Conservation (phyloP, 2,888 invertebrate genomes). For the Epinotia bilunana region DNA sequence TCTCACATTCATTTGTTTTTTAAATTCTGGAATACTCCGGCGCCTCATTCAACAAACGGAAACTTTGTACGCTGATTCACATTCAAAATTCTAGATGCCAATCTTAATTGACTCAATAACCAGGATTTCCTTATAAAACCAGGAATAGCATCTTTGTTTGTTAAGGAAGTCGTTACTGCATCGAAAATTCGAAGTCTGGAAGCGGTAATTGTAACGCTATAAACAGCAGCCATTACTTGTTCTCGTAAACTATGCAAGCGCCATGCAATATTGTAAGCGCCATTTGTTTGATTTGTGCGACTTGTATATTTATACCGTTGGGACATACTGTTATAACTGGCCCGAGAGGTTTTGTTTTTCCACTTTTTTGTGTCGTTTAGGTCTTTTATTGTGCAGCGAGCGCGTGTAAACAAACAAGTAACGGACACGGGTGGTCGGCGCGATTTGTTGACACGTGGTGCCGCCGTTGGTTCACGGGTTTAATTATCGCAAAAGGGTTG, state of each 20-base stretch:
- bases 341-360: background rate
- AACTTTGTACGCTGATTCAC: background rate
- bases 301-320: background rate
- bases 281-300: background rate
- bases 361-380: conserved; percentile 20
- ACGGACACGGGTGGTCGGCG: conserved; percentile 75
- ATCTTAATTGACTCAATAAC: conserved; percentile 6
- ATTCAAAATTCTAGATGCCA: background rate
- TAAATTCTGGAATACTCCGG: background rate
- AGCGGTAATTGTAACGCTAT: conserved; percentile 71
- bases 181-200: conserved; percentile 59
- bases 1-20: too few relatives aligned
- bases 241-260: conserved; percentile 30
- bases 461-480: conserved; percentile 43
- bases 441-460: conserved; percentile 74
- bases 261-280: conserved; percentile 43
- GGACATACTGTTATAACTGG: background rate
- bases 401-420: conserved; percentile 68
- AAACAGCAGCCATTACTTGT: conserved; percentile 55
- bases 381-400: conserved; percentile 15
- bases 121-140: conserved; percentile 35
- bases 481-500: conserved; percentile 40
- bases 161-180: conserved; percentile 61
- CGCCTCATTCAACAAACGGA: background rate
- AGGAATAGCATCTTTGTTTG: conserved; percentile 48